Evolutionary conservation across 2,888 invertebrate genomes (phyloP), one percentile per base, ranked within the genome.

Genomic region (Ichneumoninae sp.): DNA sequence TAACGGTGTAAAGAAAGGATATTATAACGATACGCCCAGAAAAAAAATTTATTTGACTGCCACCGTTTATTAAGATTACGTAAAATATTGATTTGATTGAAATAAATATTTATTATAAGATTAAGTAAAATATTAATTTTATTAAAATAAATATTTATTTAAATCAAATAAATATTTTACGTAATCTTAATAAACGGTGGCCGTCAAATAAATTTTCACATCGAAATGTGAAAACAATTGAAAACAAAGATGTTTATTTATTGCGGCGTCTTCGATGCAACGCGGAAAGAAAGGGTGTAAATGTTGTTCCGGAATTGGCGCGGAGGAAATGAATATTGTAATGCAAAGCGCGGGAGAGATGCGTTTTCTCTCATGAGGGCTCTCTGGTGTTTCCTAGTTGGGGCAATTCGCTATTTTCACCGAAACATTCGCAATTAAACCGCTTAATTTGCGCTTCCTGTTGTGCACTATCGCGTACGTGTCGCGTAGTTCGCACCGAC

Each of bases 371-470:
- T 52, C 82, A 66, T 80, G 82, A 75, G 63, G 33, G 68, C 68
- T 81, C 78, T 76, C 19, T 65, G 47, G 70, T 13, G 86, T 91
- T 90, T 90, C 88, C 90, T 87, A 88, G 88, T 90, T 89, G 88
- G 88, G 83, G 83, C 88, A 89, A 91, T 91, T 92, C 89, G 88
- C 89, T 90, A 89, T 89, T 90, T 91, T 91, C 89, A 90, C 90
- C 85, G 87, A 77, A 47, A 73, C 68, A 75, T 22, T 85, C 86
- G 88, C 91, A 90, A 91, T 93, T 93, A 92, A 92, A 92, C 89
- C 90, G 89, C 90, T 91, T 90, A 92, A 92, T 91, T 92, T 90
- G 88, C 88, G 88, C 89, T 93, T 93, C 93, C 93, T 91, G 93
- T 92, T 91, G 87, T 86, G 83, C 13, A 83, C 36, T 82, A n/a